Conservation (phyloP, 1,140 invertebrate species). For the Calliopsis andreniformis region DNA sequence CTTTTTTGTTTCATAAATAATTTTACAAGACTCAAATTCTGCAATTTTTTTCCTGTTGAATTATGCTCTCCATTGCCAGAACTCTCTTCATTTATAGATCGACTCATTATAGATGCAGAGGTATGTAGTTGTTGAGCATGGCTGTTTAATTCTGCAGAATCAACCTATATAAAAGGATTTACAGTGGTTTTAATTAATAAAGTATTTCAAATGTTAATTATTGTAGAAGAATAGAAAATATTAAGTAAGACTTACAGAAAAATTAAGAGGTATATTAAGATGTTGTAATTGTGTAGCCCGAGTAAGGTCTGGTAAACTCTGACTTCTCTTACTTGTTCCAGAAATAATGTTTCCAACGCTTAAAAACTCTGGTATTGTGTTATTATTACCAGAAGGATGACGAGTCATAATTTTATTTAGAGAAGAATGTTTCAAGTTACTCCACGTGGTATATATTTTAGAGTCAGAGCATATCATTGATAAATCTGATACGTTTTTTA, state of each 20-base stretch:
- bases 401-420: constrained; percentile 80
- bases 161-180: constrained; percentile 66
- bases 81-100: constrained; percentile 79
- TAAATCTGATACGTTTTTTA: constrained; percentile 83
- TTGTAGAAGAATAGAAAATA: background rate
- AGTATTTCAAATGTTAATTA: background rate
- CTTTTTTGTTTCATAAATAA: constrained; percentile 95
- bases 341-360: constrained; percentile 55
- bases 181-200: constrained; percentile 4
- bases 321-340: constrained; percentile 69
- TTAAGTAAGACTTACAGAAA: constrained; percentile 70
- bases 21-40: constrained; percentile 91
- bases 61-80: constrained; percentile 75
- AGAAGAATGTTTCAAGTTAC: constrained; percentile 86
- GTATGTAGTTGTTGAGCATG: constrained; percentile 76
- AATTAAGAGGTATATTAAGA: constrained; percentile 74
- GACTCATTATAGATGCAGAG: constrained; percentile 77
- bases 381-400: constrained; percentile 91
- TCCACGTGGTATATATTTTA: constrained; percentile 90
- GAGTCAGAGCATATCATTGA: constrained; percentile 92
- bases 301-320: constrained; percentile 76
- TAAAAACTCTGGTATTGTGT: constrained; percentile 81
- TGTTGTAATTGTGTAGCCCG: constrained; percentile 68
- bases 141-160: constrained; percentile 77
- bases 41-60: constrained; percentile 80